These are phyloP conservation scores for Drosophila eugracilis DNA, from an alignment of 1,140 invertebrate species.

Conservation along the genomic window DNA sequence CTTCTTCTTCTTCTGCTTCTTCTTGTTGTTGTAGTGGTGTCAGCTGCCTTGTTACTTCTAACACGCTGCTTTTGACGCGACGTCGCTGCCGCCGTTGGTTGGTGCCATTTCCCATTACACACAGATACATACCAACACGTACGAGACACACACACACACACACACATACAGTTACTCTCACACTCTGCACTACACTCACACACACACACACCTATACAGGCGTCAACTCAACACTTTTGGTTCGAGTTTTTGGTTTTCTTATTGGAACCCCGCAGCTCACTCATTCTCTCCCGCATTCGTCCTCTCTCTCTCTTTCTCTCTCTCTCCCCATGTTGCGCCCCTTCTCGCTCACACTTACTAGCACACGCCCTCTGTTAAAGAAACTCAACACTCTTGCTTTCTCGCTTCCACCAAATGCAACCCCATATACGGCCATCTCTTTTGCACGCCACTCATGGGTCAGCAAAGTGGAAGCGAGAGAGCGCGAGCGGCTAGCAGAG, in stretches of 20 bases:
- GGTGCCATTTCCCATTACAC: slow-evolving; percentile 52
- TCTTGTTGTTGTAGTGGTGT: slow-evolving; percentile 54
- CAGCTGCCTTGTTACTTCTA: slow-evolving; percentile 83
- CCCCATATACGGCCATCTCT: slow-evolving; percentile 50
- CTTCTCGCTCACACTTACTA: slow-evolving; percentile 25
- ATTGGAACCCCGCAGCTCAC: slow-evolving; percentile 61
- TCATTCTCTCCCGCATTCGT: slow-evolving; percentile 18
- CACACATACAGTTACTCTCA: slow-evolving; percentile 1
- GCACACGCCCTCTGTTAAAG: slow-evolving; percentile 1
- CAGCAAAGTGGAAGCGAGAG: slow-evolving; percentile 29
- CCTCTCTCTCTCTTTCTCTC: slow-evolving; percentile 19
- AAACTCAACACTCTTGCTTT: slow-evolving; percentile 43
- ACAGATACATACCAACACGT: too few species aligned
- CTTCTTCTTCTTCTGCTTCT: slow-evolving; percentile 15
- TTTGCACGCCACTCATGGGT: slow-evolving; percentile 40
- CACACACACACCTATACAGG: slow-evolving; percentile 36
- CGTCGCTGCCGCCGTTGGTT: slow-evolving; percentile 64
- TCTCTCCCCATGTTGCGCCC: neutral
- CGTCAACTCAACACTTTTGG: slow-evolving; percentile 77
- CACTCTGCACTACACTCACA: slow-evolving; percentile 23
- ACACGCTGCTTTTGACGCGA: slow-evolving; percentile 61
- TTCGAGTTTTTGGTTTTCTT: slow-evolving; percentile 73
- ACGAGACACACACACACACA: slow-evolving; percentile 11
- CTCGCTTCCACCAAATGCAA: slow-evolving; percentile 39
- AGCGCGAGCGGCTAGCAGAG: slow-evolving; percentile 3